phyloP scores from a whole-genome alignment of 2,888 invertebrate species.

The Drosophila gaucha region DNA sequence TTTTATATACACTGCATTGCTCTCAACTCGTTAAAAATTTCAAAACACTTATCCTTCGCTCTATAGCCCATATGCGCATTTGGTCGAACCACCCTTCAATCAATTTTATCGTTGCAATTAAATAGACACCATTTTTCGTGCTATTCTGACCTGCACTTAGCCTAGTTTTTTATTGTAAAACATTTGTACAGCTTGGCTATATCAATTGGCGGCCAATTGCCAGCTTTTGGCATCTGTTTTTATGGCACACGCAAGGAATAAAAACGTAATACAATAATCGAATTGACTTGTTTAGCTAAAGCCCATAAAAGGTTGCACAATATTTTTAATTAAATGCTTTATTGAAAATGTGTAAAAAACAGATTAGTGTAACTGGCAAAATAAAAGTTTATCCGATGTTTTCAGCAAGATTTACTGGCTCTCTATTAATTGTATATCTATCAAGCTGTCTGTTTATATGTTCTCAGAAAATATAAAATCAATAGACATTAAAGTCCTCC shows the following conservation, averaged over 20 bases:
- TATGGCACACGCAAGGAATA: conserved; percentile 12
- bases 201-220: conserved; percentile 35
- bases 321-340: background rate
- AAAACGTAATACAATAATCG: conserved; percentile 11
- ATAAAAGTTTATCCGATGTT: too few species aligned
- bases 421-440: too few species aligned
- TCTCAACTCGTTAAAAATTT: too few species aligned
- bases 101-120: conserved; percentile 24
- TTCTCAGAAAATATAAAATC: too few species aligned
- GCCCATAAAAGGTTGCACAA: background rate
- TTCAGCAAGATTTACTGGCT: too few species aligned
- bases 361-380: background rate
- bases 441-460: too few species aligned
- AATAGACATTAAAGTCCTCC: too few species aligned
- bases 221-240: conserved; percentile 44
- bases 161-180: conserved; percentile 26
- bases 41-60: background rate
- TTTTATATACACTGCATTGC: too few species aligned
- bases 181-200: background rate
- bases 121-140: conserved; percentile 15
- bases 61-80: conserved; percentile 1
- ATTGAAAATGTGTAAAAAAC: background rate
- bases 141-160: conserved; percentile 17
- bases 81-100: conserved; percentile 13
- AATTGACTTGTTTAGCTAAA: too few species aligned